Base-by-base conservation (phyloP, 2,888 invertebrate genomes). In the Ommatoiulus sabulosus region DNA sequence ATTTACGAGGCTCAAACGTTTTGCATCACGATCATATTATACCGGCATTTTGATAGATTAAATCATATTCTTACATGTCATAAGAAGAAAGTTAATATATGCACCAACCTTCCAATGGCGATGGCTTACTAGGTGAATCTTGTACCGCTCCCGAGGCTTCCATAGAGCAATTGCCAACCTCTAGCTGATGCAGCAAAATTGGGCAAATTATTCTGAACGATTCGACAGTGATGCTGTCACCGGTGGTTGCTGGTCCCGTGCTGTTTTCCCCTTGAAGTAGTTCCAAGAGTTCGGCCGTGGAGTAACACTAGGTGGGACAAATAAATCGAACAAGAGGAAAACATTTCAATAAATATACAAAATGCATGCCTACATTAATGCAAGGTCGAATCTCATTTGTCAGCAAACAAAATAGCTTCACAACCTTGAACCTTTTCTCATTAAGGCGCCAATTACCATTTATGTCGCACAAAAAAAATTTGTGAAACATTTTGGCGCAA, bases 111-210 rank as follows among this genome's bases (percentile, higher is more conserved):
- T 87, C 87, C 20, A 87, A 44, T 87, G 87, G 87, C 63, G 87
- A 5, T 35, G 87, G 87, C 44, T 87, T 87, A 15, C 20, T 8
- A 12, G 24, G 44, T 15, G 52, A 12, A n/a, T 46, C 87, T 35
- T 46, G 44, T 35, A 46, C 87, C 12, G 57, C 52, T n/a, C 1
- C 44, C 1, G 46, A 20, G 20, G 20, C 57, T 35, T 35, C 57
- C 43, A 35, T 44, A 12, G 72, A 72, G 35, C 87, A 87, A 15
- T 63, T 72, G 24, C 44, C 72, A 72, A 44, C 35, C 43, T 87
- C 87, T 43, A 87, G 87, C n/a, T 87, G 87, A 43, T 87, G 87
- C 20, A 87, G 72, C 20, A 87, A n/a, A 63, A 87, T n/a, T 4
- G 87, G 87, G 72, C 87, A 87, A 52, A 87, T 35, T 15, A 35